These are phyloP conservation scores for Electrona antarctica DNA, from an alignment of 2,113 vertebrate species.

Conservation along the genomic window DNA sequence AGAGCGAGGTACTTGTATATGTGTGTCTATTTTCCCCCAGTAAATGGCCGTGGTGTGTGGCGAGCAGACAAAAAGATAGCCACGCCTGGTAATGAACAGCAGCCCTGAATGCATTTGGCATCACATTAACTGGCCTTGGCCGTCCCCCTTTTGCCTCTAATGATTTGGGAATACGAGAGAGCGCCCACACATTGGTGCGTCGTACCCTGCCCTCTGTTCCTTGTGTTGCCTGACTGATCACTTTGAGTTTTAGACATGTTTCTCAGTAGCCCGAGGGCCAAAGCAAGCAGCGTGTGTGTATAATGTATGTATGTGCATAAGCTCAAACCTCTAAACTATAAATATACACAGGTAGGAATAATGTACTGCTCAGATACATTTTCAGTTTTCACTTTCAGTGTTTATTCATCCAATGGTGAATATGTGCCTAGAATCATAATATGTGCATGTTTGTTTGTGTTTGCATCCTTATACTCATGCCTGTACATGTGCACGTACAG, in stretches of 20 bases:
- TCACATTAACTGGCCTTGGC: slow-evolving; percentile 57
- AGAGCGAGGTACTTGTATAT: slow-evolving; percentile 31
- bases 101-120: slow-evolving; percentile 54
- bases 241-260: background rate
- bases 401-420: no score
- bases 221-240: slow-evolving; percentile 33
- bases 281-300: background rate
- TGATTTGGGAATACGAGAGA: slow-evolving; percentile 51
- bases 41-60: slow-evolving; percentile 45
- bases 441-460: background rate
- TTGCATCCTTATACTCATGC: background rate
- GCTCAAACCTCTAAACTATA: background rate
- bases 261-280: slow-evolving; percentile 17
- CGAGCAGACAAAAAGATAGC: slow-evolving; percentile 34
- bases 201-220: slow-evolving; percentile 39
- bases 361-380: background rate
- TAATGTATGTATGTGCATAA: slow-evolving; percentile 24
- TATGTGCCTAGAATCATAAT: no score
- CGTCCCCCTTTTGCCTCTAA: slow-evolving; percentile 51
- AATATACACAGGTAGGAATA: background rate
- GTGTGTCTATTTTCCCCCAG: slow-evolving; percentile 35
- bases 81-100: slow-evolving; percentile 57
- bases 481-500: background rate
- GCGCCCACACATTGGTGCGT: slow-evolving; percentile 32
- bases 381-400: no score